Evolutionary conservation across 2,113 vertebrate genomes (phyloP), one percentile per base, ranked within the genome.

Genomic region (Fregata magnificens): DNA sequence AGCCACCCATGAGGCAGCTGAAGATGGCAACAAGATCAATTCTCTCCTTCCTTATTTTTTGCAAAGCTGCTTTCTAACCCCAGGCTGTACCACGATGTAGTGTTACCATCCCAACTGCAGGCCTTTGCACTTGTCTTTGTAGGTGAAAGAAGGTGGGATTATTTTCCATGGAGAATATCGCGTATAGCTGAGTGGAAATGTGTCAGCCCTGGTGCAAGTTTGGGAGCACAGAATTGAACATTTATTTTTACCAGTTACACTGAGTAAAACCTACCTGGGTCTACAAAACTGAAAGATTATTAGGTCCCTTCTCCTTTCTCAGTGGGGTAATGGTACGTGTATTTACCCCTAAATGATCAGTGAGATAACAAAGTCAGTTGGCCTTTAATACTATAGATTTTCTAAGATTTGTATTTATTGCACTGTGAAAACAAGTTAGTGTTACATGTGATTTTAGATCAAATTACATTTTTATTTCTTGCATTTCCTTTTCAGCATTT

Each of bases 311-410:
- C 38, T 53, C 16, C 28, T 29, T 74, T 80, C 36, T 85, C 22
- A 13, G 16, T 25, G 7, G 7, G 6, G 10, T 72, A 49, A n/a
- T 32, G 69, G 66, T 93, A 61, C 78, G n/a, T 96, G 34, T 61
- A 42, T 72, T 87, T 74, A 65, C 38, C 2, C 6, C 63, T 90
- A 55, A 96, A 92, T 61, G 31, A 69, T 55, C 81, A 55, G 44
- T 49, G 93, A 89, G 79, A 84, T 89, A 53, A 55, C 74, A 73
- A 28, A 90, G 63, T 67, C 40, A 16, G 52, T 40, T 58, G 74
- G 25, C 61, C 67, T 80, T 93, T 93, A 71, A 88, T 95, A 69
- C 58, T 66, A 20, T 24, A 62, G 63, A 82, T 77, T 66, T 77
- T 80, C 76, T 67, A 86, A 58, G 53, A 25, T 83, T 85, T 81